Conservation (phyloP, 1,140 invertebrate species). For the Apis cerana region DNA sequence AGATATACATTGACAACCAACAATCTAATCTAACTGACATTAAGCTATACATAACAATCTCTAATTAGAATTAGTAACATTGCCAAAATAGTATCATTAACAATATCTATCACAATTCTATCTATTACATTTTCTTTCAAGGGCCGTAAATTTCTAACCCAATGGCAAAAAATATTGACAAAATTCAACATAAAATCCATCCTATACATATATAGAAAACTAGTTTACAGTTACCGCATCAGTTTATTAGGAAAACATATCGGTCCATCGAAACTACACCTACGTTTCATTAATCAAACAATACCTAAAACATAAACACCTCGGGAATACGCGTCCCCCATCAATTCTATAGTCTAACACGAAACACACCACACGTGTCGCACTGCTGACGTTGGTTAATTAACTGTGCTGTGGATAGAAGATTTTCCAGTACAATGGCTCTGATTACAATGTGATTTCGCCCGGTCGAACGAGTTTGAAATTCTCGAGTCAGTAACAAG, state of each 20-base stretch:
- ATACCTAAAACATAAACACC: background rate
- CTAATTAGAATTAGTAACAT: too few species aligned
- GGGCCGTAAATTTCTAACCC: too few species aligned
- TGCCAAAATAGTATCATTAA: too few species aligned
- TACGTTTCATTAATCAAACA: background rate
- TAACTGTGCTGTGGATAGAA: background rate
- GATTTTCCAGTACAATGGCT: slow-evolving; percentile 7
- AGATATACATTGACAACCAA: background rate
- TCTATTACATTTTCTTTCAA: too few species aligned
- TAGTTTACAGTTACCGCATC: too few species aligned
- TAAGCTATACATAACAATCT: too few species aligned
- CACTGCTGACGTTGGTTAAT: background rate
- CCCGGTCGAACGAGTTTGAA: slow-evolving; percentile 29
- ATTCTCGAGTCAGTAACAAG: slow-evolving; percentile 56
- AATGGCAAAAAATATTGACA: too few species aligned
- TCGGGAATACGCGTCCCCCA: background rate
- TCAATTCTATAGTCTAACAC: background rate
- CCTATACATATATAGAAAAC: too few species aligned
- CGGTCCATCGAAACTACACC: background rate
- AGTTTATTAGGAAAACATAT: too few species aligned
- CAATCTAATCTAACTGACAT: too few species aligned
- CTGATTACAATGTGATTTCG: slow-evolving; percentile 22
- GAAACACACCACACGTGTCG: background rate
- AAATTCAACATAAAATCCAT: too few species aligned
- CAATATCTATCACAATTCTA: too few species aligned